Evolutionary conservation across 1,140 invertebrate species (phyloP), one percentile per base, ranked within the genome.

Genomic region (Eurytemora carolleeae): DNA sequence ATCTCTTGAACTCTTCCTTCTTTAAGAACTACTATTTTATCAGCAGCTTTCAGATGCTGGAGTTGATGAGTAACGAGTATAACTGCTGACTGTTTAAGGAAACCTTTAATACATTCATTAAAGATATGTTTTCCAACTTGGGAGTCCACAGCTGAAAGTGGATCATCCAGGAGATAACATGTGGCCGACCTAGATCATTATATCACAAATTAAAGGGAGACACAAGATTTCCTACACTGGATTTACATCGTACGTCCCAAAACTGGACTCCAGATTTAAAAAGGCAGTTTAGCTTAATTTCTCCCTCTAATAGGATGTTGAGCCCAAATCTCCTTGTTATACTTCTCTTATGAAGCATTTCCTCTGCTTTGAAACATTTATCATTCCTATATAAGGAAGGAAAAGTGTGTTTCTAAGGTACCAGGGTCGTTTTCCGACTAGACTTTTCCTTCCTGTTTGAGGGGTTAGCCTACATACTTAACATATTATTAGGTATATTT

Each of bases 151-250:
- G 86, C 84, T 64, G 83, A 85, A 17, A 89, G 70, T 1, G 84
- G 84, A 72, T 89, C 86, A 70, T 89, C 86, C 16, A 89, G 70
- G 0, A 89, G 71, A 67, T 86, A 88, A n/a, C n/a, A n/a, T n/a
- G n/a, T n/a, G n/a, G n/a, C n/a, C n/a, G n/a, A n/a, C n/a, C 85
- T 81, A 0, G 85, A 80, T 64, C 86, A 78, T 55, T 80, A 78
- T 70, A 91, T 91, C 1, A 90, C 76, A 7, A 86, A 81, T 61
- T 87, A 64, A 54, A 16, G 20, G 53, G 18, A 20, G n/a, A 59
- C 63, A 3, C 1, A 21, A 25, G 20, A 24, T n/a, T 12, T 16
- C 23, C 18, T 12, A 16, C 16, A 25, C 19, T 25, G 3, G 24
- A n/a, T 24, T 16, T 18, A 3, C 44, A 25, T 18, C n/a, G 17